Percentiles rank a stretch among this genome's conserved stretches.
These are phyloP conservation scores for Psix sp. DNA, from an alignment of 1,140 invertebrate genomes.

Conservation along the genomic window DNA sequence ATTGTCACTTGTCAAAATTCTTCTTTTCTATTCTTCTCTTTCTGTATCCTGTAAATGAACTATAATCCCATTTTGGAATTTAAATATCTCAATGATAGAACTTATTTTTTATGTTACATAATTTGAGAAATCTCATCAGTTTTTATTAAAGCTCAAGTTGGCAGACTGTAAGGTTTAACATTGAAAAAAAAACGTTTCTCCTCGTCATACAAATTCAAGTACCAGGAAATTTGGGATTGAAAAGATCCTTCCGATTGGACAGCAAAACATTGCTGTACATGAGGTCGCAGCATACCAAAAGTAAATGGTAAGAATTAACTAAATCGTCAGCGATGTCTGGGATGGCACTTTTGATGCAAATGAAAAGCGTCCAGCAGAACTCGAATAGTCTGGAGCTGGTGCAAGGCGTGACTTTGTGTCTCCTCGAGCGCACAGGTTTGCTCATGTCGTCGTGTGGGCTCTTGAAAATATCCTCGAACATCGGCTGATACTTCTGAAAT, in stretches of 20 bases:
- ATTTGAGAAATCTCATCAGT: no score
- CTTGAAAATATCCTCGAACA: constrained; percentile 90
- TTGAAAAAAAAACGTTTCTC: neutral
- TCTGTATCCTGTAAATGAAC: no score
- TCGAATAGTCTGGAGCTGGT: constrained; percentile 90
- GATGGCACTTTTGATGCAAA: constrained; percentile 92
- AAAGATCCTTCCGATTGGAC: constrained; percentile 87
- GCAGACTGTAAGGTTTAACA: no score
- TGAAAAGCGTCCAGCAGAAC: constrained; percentile 95
- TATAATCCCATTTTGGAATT: no score
- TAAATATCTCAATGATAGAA: no score
- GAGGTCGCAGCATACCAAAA: constrained; percentile 93
- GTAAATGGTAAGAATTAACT: constrained; percentile 95
- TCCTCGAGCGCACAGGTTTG: constrained; percentile 79
- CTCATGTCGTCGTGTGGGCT: constrained; percentile 80
- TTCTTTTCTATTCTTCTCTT: no score
- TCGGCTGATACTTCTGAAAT: constrained; percentile 94
- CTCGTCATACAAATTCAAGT: constrained; percentile 66
- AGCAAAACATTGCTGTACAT: constrained; percentile 91
- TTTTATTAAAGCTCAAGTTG: no score
- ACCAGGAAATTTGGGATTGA: constrained; percentile 91
- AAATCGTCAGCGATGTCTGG: constrained; percentile 91
- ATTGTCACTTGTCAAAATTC: no score
- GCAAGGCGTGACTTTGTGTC: constrained; percentile 86
- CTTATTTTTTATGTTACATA: no score